phyloP scores from a whole-genome alignment of 2,113 vertebrate genomes.

The Scartelaos histophorus region DNA sequence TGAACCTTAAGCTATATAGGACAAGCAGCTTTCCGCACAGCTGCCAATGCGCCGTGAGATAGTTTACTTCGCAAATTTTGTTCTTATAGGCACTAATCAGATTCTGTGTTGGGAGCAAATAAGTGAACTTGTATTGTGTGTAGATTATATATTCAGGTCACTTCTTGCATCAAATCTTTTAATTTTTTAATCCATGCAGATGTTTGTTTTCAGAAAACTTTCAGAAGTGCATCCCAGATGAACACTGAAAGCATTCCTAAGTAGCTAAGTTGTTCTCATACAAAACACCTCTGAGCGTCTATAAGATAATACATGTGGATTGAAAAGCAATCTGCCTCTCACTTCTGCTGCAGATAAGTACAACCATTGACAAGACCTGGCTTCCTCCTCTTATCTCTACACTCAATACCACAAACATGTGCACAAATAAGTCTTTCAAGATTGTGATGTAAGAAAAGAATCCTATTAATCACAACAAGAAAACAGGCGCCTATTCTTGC shows the following conservation, averaged over 20 bases:
- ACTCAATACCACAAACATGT: constrained; percentile 77
- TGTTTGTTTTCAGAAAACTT: constrained; percentile 81
- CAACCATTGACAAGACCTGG: constrained; percentile 81
- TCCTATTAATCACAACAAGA: constrained; percentile 76
- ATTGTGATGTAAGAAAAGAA: constrained; percentile 81
- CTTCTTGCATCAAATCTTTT: constrained; percentile 74
- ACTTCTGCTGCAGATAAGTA: constrained; percentile 79
- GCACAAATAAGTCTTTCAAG: constrained; percentile 78
- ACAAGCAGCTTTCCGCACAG: constrained; percentile 63
- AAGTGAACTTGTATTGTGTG: constrained; percentile 79
- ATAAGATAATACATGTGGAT: constrained; percentile 83
- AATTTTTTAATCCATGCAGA: constrained; percentile 79
- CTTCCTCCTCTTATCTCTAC: constrained; percentile 80
- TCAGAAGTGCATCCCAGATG: constrained; percentile 76
- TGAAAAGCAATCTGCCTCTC: constrained; percentile 81
- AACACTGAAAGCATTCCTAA: constrained; percentile 81
- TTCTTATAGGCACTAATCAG: constrained; percentile 78
- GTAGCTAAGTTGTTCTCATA: constrained; percentile 77
- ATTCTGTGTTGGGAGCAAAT: constrained; percentile 69
- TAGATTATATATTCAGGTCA: constrained; percentile 83
- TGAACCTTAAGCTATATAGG: constrained; percentile 75
- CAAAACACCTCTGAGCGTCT: constrained; percentile 80
- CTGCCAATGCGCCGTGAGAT: constrained; percentile 62
- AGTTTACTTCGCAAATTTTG: constrained; percentile 75
- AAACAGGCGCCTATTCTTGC: constrained; percentile 65